phyloP scores from a whole-genome alignment of 2,113 vertebrate genomes.

The Cinclus cinclus region DNA sequence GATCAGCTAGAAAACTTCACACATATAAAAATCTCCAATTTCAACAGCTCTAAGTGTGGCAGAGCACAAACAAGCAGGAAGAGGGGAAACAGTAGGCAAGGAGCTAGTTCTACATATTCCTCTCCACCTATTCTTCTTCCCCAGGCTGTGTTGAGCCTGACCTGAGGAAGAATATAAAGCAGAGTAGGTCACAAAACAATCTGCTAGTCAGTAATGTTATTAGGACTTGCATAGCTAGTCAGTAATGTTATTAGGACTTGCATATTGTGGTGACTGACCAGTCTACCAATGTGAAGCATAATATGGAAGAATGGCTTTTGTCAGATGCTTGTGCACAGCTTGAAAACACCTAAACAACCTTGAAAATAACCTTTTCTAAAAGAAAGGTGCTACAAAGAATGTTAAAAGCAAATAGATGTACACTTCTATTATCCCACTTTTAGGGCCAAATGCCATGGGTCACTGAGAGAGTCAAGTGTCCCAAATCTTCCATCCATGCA shows the following conservation, averaged over 20 bases:
- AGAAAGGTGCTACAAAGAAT: neutral
- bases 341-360: neutral
- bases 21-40: neutral
- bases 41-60: neutral
- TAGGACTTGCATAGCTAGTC: neutral
- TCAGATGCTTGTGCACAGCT: neutral
- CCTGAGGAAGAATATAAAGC: neutral
- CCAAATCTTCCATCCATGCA: rapidly evolving
- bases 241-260: neutral
- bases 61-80: neutral
- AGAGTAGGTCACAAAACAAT: neutral
- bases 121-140: neutral
- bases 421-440: neutral
- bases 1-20: neutral
- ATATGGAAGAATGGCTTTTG: neutral
- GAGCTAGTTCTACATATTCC: neutral
- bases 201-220: neutral
- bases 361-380: neutral
- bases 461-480: neutral
- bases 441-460: neutral
- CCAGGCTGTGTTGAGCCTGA: neutral
- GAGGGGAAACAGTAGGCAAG: neutral
- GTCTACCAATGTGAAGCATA: neutral
- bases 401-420: neutral
- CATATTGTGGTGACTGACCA: neutral